A percentile compares a stretch with the other conserved stretches of the same genome.
Conservation (phyloP, 2,113 vertebrate species). For the Corydoras sp. region DNA sequence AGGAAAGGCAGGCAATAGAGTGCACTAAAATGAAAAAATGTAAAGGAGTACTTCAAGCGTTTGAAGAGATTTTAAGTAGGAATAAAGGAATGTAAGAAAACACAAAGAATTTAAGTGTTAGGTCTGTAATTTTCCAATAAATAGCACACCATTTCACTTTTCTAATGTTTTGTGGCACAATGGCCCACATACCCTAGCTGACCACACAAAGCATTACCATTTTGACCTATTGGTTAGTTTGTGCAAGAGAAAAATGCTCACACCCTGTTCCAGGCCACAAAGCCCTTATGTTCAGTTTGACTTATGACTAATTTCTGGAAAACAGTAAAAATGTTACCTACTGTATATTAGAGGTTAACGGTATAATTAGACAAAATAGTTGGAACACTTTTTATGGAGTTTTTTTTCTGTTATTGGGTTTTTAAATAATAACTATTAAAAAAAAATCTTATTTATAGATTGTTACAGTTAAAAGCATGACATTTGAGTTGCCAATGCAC, state of each 20-base stretch:
- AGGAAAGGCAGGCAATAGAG: slow-evolving; percentile 21
- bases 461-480: no score
- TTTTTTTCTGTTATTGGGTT: no score
- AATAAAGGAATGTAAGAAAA: slow-evolving; percentile 17
- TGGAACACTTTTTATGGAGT: no score
- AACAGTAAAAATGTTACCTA: slow-evolving; percentile 22
- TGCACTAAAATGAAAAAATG: slow-evolving; percentile 19
- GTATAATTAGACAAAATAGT: slow-evolving; percentile 1
- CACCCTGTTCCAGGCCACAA: slow-evolving; percentile 47
- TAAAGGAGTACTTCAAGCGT: slow-evolving; percentile 47
- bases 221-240: slow-evolving; percentile 44
- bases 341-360: neutral
- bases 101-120: slow-evolving; percentile 49
- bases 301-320: slow-evolving; percentile 36
- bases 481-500: no score
- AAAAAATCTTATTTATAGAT: no score
- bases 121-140: slow-evolving; percentile 49
- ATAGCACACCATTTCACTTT: slow-evolving; percentile 53
- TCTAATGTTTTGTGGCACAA: slow-evolving; percentile 52
- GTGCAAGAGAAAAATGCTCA: slow-evolving; percentile 46
- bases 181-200: slow-evolving; percentile 41
- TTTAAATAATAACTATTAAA: no score
- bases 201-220: slow-evolving; percentile 50
- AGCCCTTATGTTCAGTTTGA: slow-evolving; percentile 33
- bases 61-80: slow-evolving; percentile 28